Evolutionary conservation across 2,113 vertebrate genomes (phyloP).

Genomic region (Cynoglossus semilaevis): DNA sequence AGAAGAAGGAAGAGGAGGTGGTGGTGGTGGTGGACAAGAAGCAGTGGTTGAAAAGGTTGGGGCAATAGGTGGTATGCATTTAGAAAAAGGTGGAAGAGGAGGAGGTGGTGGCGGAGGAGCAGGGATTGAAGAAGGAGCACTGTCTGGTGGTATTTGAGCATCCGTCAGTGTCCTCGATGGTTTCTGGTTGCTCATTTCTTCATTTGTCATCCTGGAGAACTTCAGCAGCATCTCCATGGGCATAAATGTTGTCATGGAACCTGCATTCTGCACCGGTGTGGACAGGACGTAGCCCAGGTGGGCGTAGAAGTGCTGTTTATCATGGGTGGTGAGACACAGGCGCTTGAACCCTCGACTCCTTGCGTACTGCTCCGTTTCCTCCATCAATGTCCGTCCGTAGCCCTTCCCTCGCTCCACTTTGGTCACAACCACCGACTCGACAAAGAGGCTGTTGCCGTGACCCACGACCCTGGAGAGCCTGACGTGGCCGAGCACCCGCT

Average conservation of each 20-base stretch:
- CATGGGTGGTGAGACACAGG: constrained; percentile 89
- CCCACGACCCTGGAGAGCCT: constrained; percentile 83
- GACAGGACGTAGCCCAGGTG: constrained; percentile 86
- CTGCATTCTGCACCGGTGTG: constrained; percentile 83
- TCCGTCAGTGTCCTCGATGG: constrained; percentile 1
- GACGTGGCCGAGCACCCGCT: constrained; percentile 84
- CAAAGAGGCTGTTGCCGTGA: constrained; percentile 77
- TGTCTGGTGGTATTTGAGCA: background rate
- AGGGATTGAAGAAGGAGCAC: background rate
- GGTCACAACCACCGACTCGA: constrained; percentile 91
- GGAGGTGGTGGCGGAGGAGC: constrained; percentile 3
- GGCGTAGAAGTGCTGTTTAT: constrained; percentile 90
- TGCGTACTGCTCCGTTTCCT: constrained; percentile 83
- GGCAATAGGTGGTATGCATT: background rate
- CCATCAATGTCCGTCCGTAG: constrained; percentile 87
- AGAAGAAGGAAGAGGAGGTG: background rate
- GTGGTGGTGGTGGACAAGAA: constrained; percentile 1
- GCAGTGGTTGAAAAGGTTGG: constrained; percentile 1
- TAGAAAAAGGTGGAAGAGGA: too few relatives aligned
- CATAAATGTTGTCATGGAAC: constrained; percentile 76
- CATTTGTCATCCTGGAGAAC: constrained; percentile 65
- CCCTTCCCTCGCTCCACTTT: constrained; percentile 82
- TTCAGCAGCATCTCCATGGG: constrained; percentile 75
- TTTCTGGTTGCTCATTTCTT: background rate
- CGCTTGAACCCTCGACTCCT: constrained; percentile 73